phyloP scores from a whole-genome alignment of 2,888 invertebrate genomes.

The Quadroppia sp. region DNA sequence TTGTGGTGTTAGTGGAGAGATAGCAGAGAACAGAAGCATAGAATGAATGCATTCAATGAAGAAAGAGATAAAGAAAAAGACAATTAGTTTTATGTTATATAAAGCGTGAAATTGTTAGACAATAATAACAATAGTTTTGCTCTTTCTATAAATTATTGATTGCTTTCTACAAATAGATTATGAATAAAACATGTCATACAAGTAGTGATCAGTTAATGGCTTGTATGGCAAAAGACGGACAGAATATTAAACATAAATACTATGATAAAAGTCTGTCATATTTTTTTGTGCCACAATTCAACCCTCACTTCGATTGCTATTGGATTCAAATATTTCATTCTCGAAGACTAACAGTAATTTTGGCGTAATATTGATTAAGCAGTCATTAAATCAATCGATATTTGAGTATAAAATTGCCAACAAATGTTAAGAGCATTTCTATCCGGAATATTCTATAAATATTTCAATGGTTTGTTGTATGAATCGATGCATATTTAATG shows the following conservation, averaged over 20 bases:
- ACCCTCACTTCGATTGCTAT: too few species aligned
- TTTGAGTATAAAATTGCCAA: too few species aligned
- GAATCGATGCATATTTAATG: too few species aligned
- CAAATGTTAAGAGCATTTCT: too few species aligned
- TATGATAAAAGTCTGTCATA: background rate
- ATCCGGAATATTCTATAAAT: too few species aligned
- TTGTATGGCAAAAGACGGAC: background rate
- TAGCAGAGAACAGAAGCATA: background rate
- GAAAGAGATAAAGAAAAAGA: background rate
- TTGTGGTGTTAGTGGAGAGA: background rate
- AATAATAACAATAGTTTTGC: background rate
- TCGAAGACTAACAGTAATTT: too few species aligned
- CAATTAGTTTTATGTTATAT: conserved; percentile 21
- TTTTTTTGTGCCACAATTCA: background rate
- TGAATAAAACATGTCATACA: background rate
- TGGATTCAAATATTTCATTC: too few species aligned
- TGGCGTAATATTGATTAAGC: too few species aligned
- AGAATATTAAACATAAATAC: background rate
- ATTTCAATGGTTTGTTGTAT: too few species aligned
- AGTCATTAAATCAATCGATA: too few species aligned
- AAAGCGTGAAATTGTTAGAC: background rate
- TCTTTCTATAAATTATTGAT: conserved; percentile 1
- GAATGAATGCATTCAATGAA: too few species aligned
- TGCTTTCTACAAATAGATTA: background rate
- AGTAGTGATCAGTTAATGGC: background rate